phyloP scores from a whole-genome alignment of 2,888 invertebrate species.

The Ormyrus labotus region DNA sequence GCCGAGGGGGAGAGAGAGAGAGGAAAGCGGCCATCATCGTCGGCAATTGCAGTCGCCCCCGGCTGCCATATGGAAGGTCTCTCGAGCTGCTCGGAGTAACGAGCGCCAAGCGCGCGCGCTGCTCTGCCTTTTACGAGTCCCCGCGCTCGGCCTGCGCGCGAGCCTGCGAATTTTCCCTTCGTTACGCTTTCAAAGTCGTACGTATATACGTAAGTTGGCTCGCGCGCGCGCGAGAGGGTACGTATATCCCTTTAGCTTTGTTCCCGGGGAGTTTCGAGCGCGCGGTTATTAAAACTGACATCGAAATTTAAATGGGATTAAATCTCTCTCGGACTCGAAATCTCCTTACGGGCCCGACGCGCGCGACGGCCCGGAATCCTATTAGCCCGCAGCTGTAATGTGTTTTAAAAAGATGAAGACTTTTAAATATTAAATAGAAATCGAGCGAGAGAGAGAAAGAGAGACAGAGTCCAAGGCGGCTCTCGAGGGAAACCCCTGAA shows the following conservation, averaged over 20 bases:
- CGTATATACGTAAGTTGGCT: no score
- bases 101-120: not conserved
- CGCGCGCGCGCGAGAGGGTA: no score
- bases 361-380: conserved; percentile 13
- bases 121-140: not conserved
- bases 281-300: conserved; percentile 29
- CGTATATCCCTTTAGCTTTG: no score
- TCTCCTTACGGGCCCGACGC: conserved; percentile 29
- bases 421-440: conserved; percentile 39
- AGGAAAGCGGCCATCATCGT: conserved; percentile 38
- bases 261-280: no score
- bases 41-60: conserved; percentile 30
- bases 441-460: no score
- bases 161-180: no score
- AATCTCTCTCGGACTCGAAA: conserved; percentile 28
- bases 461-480: not conserved
- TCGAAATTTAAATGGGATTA: conserved; percentile 48
- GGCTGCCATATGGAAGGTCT: conserved; percentile 14
- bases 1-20: not conserved
- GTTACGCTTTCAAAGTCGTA: no score
- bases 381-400: conserved; percentile 25
- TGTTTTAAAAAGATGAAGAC: conserved; percentile 51
- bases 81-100: no score
- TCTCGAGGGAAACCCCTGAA: conserved; percentile 23
- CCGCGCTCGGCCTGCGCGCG: not conserved